Base-by-base conservation (phyloP, 2,113 vertebrate species). In the Barnardius zonarius region DNA sequence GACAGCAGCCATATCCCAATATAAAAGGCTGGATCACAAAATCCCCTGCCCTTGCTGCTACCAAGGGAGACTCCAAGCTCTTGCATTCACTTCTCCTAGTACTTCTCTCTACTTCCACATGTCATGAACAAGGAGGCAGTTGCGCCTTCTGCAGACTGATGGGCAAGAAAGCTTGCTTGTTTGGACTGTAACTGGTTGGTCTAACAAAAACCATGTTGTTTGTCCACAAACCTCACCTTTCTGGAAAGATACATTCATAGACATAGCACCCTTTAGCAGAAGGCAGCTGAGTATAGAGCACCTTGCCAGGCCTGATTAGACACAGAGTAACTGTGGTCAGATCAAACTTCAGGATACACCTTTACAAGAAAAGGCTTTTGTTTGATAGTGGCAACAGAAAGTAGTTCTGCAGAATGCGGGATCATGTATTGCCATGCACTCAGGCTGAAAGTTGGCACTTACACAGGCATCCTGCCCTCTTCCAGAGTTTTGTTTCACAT, bases 291-390 rank as follows among this genome's bases (percentile, higher is more conserved):
- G 49, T n/a, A 20, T 1, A 5, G 24, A 83, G 35, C 61, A 68
- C 57, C 77, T 86, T 68, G 81, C 61, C 55, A 88, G 72, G 28
- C 41, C 24, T 66, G 16, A 78, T 93, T 80, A 92, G 35, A 55
- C 35, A 17, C 43, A 64, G 48, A 30, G 13, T 22, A 43, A 57
- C 28, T n/a, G 30, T 10, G 5, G 62, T 73, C 82, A 87, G 89
- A 66, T 10, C 84, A 86, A 96, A 95, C 83, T 92, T 70, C 94
- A 88, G 68, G 75, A 55, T 92, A 75, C 93, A 90, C 79, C 92
- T 72, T 35, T 22, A 51, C 19, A 67, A 39, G 63, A n/a, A 77
- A 54, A 92, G 16, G 22, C 54, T 63, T 78, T 83, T 48, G 20
- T 31, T n/a, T 52, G 37, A 62, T 3, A 68, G 25, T 8, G 11